Evolutionary conservation across 2,797 vertebrate genomes (phyloP), one percentile per base, ranked within the genome.

Genomic region (Paguma larvata): DNA sequence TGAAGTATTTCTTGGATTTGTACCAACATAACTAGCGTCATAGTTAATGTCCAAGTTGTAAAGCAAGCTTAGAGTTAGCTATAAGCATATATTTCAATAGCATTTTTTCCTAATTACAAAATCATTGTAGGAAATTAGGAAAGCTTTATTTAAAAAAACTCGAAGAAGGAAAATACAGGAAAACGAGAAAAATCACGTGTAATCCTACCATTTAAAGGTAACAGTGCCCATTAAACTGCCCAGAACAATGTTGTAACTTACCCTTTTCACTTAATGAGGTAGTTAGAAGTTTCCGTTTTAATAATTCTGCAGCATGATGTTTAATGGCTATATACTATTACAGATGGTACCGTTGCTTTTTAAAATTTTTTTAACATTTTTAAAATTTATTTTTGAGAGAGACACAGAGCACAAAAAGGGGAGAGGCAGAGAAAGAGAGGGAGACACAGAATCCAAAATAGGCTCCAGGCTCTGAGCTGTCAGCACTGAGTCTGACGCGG

Each of bases 1-100:
- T 87, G 32, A 90, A 16, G 8, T 93, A 41, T 89, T 88, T 93
- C 68, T 88, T 97, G 51, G 16, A 72, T 96, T 93, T 96, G 59
- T 89, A 82, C 59, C 65, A 91, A 62, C 89, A 62, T 91, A 67
- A 46, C 19, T 80, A 79, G 83, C 34, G 32, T 78, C 75, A 8
- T 53, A 48, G 16, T 84, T 78, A n/a, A 84, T 77, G 44, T 82
- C 25, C 30, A 83, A 30, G 53, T 27, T 87, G 30, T 92, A 77
- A 95, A 92, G 70, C 72, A 94, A 82, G 62, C 41, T 85, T 85
- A 38, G 44, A 46, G 48, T 73, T 82, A 72, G 46, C 48, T 90
- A 3, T 92, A 51, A 38, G 46, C 88, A 41, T 94, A 27, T 77
- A 46, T 92, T 92, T 95, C 82, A 83, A 72, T 32, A 85, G 70